Conservation (phyloP, 2,888 invertebrate genomes). For the Acanthosepion esculentum region DNA sequence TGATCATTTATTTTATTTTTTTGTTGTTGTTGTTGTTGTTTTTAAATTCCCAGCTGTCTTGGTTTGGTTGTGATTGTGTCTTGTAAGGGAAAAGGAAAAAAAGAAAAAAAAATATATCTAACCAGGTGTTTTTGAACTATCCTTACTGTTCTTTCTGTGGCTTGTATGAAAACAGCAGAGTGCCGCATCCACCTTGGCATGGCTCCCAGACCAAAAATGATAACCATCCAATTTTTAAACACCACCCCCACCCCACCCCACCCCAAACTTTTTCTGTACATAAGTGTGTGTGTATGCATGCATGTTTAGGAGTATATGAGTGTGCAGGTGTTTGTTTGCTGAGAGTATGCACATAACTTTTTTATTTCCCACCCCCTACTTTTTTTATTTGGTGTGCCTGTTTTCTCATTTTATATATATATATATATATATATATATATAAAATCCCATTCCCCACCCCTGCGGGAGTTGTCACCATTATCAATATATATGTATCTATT, state of each 20-base stretch:
- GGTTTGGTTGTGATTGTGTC: slow-evolving; percentile 13
- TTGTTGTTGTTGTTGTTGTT: not conserved
- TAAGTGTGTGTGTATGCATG: not conserved
- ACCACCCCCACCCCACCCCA: not conserved
- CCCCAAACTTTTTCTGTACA: not conserved
- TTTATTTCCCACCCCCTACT: not conserved
- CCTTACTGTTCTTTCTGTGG: not conserved
- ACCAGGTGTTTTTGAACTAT: not conserved
- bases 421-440: slow-evolving; percentile 33
- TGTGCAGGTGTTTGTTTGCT: not conserved
- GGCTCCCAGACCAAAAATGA: not conserved
- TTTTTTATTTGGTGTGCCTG: slow-evolving; percentile 33
- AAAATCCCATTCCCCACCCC: not conserved
- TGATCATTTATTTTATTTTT: not conserved
- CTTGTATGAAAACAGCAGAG: not conserved
- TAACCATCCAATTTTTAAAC: not conserved
- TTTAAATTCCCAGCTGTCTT: slow-evolving; percentile 33
- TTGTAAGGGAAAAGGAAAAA: not conserved
- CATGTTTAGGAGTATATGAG: no score
- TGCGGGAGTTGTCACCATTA: not conserved
- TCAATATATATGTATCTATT: slow-evolving; percentile 17
- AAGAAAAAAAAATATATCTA: not conserved
- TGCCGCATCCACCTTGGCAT: not conserved
- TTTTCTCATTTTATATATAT: not conserved
- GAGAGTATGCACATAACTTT: slow-evolving; percentile 8